Percentiles rank a stretch among this genome's conserved stretches.
These are phyloP conservation scores for Myotis daubentonii DNA, from an alignment of 2,797 vertebrate genomes.

Conservation along the genomic window DNA sequence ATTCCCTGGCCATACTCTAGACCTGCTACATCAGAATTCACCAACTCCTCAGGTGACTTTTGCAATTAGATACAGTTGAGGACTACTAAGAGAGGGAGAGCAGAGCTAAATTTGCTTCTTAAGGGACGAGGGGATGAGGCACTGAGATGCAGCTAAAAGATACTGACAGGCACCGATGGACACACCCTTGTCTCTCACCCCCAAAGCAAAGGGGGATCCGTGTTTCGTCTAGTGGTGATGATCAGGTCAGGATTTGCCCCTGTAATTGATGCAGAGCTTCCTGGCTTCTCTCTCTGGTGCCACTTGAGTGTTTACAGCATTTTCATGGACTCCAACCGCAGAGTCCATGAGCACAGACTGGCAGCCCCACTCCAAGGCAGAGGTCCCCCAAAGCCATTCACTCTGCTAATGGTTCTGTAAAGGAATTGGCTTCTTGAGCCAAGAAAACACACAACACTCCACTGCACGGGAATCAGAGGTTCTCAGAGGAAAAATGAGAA, in stretches of 20 bases:
- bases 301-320: not conserved
- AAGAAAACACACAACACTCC: not conserved
- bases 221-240: not conserved
- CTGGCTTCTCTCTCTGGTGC: not conserved
- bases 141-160: not conserved
- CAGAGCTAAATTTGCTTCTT: not conserved
- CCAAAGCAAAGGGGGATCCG: not conserved
- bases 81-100: not conserved
- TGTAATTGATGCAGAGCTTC: not conserved
- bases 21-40: not conserved
- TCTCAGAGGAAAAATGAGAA: not conserved
- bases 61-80: not conserved
- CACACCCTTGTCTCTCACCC: not conserved
- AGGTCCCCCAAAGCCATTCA: not conserved
- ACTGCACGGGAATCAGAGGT: not conserved
- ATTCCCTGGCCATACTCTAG: not conserved
- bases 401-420: not conserved
- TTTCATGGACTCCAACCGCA: not conserved
- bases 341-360: not conserved
- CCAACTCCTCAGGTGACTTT: not conserved
- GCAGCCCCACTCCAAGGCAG: not conserved
- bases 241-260: not conserved
- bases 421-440: not conserved
- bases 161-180: not conserved
- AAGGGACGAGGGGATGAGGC: not conserved